Evolutionary conservation across 2,797 vertebrate genomes (phyloP).

Genomic region (Oryzias sinensis): DNA sequence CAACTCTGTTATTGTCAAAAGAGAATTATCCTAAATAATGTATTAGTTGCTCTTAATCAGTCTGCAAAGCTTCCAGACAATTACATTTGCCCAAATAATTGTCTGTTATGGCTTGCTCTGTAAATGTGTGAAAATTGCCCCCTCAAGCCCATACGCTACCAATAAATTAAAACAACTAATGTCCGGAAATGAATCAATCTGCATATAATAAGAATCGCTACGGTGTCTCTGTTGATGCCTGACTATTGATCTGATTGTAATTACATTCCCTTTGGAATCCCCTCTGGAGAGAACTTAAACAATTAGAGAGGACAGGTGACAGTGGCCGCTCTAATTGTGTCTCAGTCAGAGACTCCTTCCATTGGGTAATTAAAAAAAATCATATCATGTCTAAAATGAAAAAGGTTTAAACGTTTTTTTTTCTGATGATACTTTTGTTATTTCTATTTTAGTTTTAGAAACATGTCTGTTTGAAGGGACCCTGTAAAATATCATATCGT

Average conservation of each 20-base stretch:
- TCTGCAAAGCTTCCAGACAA: slow-evolving; percentile 46
- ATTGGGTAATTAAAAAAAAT: slow-evolving; percentile 70
- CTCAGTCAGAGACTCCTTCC: slow-evolving; percentile 64
- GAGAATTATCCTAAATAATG: slow-evolving; percentile 31
- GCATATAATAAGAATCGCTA: slow-evolving; percentile 67
- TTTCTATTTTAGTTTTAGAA: slow-evolving; percentile 11
- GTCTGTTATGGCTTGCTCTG: slow-evolving; percentile 42
- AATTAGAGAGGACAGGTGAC: slow-evolving; percentile 74
- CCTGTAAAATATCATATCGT: slow-evolving; percentile 35
- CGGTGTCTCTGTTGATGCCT: slow-evolving; percentile 40
- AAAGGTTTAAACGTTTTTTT: slow-evolving; percentile 40
- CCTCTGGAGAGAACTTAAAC: slow-evolving; percentile 51
- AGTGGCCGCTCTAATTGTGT: slow-evolving; percentile 35
- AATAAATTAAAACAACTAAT: slow-evolving; percentile 60
- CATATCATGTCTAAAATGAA: slow-evolving; percentile 53
- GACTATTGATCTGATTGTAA: slow-evolving; percentile 69
- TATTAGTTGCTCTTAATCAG: slow-evolving; percentile 52
- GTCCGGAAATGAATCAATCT: slow-evolving; percentile 63
- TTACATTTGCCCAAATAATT: slow-evolving; percentile 54
- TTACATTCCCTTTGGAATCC: slow-evolving; percentile 59
- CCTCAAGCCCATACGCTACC: slow-evolving; percentile 25
- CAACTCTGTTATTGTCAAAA: slow-evolving; percentile 28
- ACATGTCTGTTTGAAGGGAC: slow-evolving; percentile 31
- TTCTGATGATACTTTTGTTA: no score
- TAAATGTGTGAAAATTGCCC: slow-evolving; percentile 28